Evolutionary conservation across 1,140 invertebrate species (phyloP).

Genomic region (Apis florea): DNA sequence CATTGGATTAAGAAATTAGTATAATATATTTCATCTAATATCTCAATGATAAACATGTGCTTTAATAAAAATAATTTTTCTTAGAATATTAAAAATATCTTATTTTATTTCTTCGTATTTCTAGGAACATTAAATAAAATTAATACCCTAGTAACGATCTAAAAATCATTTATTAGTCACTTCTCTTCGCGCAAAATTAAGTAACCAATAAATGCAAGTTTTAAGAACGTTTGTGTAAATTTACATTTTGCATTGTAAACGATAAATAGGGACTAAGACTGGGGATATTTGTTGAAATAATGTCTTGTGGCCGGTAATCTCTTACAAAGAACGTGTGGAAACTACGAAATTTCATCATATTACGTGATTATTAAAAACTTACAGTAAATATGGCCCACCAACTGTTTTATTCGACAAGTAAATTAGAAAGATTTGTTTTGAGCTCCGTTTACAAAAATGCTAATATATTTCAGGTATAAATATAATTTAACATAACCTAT

Average conservation of each 20-base stretch:
- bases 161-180: background rate
- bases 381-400: slow-evolving; percentile 72
- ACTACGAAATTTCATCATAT: slow-evolving; percentile 44
- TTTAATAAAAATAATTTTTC: slow-evolving; percentile 21
- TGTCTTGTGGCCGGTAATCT: slow-evolving; percentile 52
- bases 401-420: slow-evolving; percentile 71
- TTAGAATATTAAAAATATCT: slow-evolving; percentile 32
- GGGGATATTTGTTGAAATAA: slow-evolving; percentile 28
- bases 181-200: background rate
- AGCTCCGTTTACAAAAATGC: slow-evolving; percentile 70
- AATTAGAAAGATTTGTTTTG: slow-evolving; percentile 73
- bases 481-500: slow-evolving; percentile 70
- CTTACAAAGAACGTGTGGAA: slow-evolving; percentile 2
- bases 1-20: background rate
- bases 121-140: background rate
- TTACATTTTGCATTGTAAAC: background rate
- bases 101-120: background rate
- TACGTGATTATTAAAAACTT: slow-evolving; percentile 23
- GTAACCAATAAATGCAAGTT: background rate
- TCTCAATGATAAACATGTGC: background rate
- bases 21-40: background rate
- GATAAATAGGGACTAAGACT: background rate
- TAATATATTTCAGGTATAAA: slow-evolving; percentile 73
- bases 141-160: background rate
- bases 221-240: background rate